Conservation (phyloP, 2,888 invertebrate species). For the Scaptomyza tumidula region DNA sequence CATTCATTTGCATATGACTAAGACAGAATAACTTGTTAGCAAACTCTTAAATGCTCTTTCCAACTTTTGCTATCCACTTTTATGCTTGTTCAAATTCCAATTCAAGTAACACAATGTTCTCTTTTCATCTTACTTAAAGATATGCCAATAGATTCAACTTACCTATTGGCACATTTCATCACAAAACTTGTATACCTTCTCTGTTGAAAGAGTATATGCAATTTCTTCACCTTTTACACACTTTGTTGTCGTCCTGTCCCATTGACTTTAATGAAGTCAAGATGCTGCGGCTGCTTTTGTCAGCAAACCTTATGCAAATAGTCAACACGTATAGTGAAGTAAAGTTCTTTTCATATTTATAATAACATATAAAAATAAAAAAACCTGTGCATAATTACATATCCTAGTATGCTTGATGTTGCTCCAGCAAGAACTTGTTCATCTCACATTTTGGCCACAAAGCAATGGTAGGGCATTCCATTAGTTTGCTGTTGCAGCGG, state of each 20-base stretch:
- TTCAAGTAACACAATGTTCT: not conserved
- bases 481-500: not conserved
- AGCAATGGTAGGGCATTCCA: conserved; percentile 34
- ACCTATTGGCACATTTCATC: not conserved
- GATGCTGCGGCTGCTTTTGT: conserved; percentile 58
- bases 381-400: not conserved
- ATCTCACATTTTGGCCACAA: conserved; percentile 26
- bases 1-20: conserved; percentile 77
- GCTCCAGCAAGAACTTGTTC: not conserved
- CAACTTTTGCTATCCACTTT: not conserved
- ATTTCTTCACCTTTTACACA: conserved; percentile 3
- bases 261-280: conserved; percentile 76
- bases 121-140: too few species aligned
- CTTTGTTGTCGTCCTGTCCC: conserved; percentile 20
- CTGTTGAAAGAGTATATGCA: not conserved
- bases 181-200: not conserved
- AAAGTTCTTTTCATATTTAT: conserved; percentile 24
- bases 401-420: not conserved
- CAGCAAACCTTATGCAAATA: conserved; percentile 11
- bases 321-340: not conserved
- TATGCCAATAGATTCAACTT: too few species aligned
- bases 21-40: conserved; percentile 3
- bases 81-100: too few species aligned
- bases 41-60: too few species aligned
- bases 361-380: conserved; percentile 15